These are phyloP conservation scores for Pseudorhombus dupliciocellatus DNA, from an alignment of 2,113 vertebrate species.

Conservation along the genomic window DNA sequence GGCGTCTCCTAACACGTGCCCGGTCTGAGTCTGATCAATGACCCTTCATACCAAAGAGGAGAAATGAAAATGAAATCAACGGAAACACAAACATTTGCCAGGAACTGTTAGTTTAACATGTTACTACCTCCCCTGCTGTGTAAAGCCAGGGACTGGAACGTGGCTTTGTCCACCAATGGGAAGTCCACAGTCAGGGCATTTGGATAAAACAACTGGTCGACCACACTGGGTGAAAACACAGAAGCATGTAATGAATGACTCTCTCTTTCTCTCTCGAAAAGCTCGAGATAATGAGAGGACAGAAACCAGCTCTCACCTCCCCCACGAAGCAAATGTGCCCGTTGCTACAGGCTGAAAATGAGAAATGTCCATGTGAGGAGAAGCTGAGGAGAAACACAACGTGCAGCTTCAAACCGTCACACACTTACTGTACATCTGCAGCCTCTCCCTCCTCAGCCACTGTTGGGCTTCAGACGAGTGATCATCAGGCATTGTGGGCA, in stretches of 20 bases:
- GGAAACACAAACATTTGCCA: neutral
- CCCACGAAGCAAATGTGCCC: constrained; percentile 68
- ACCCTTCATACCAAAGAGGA: neutral
- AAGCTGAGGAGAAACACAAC: neutral
- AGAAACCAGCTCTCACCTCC: constrained; percentile 55
- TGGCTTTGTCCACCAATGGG: constrained; percentile 49
- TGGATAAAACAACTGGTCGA: neutral
- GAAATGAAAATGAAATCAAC: neutral
- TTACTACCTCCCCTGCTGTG: neutral
- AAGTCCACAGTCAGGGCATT: constrained; percentile 60
- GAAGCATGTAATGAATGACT: neutral
- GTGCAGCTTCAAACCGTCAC: neutral
- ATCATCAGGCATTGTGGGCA: constrained; percentile 82
- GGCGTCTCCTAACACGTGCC: constrained; percentile 74
- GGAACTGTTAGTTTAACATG: neutral
- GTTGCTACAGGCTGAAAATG: constrained; percentile 66
- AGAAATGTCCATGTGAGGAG: neutral
- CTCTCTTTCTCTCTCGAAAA: neutral
- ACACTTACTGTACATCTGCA: constrained; percentile 68
- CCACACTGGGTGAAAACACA: constrained; percentile 70
- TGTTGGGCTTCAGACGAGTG: constrained; percentile 40
- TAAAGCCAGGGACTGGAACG: constrained; percentile 51
- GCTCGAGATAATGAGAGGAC: neutral
- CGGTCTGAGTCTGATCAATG: constrained; percentile 61
- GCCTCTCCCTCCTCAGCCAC: neutral